Conservation (phyloP, 2,113 vertebrate genomes). For the Saguinus imperator region DNA sequence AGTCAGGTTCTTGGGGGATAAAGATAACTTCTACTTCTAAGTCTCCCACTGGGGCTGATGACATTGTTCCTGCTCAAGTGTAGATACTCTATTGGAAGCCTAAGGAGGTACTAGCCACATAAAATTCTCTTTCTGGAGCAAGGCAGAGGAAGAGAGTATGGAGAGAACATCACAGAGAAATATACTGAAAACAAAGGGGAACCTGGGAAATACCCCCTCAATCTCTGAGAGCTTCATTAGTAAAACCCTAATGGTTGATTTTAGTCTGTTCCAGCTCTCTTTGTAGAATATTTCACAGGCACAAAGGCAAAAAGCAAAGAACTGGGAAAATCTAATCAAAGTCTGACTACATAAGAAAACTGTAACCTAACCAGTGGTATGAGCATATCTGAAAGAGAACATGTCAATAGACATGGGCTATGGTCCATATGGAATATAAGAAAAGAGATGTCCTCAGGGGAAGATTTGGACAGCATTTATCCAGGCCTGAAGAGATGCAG, state of each 20-base stretch:
- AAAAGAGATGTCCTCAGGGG: not conserved
- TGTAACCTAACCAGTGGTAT: not conserved
- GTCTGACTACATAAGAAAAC: conserved; percentile 16
- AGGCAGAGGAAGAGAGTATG: not conserved
- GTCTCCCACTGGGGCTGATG: not conserved
- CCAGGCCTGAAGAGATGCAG: not conserved
- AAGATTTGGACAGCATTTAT: not conserved
- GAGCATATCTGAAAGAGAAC: conserved; percentile 21
- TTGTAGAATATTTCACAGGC: not conserved
- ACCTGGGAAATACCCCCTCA: not conserved
- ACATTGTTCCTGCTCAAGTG: not conserved
- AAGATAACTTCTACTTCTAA: not conserved
- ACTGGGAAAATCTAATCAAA: not conserved
- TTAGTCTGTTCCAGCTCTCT: not conserved
- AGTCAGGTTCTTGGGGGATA: not conserved
- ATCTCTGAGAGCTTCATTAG: not conserved
- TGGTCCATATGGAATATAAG: not conserved
- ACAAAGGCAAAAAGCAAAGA: not conserved
- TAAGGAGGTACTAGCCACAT: not conserved
- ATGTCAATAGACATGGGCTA: not conserved
- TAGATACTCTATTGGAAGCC: not conserved
- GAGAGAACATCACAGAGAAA: not conserved
- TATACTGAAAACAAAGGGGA: not conserved
- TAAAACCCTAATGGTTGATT: not conserved
- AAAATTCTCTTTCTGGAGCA: not conserved